Conservation (phyloP, 1,140 invertebrate genomes). For the Oryctes rhinoceros region DNA sequence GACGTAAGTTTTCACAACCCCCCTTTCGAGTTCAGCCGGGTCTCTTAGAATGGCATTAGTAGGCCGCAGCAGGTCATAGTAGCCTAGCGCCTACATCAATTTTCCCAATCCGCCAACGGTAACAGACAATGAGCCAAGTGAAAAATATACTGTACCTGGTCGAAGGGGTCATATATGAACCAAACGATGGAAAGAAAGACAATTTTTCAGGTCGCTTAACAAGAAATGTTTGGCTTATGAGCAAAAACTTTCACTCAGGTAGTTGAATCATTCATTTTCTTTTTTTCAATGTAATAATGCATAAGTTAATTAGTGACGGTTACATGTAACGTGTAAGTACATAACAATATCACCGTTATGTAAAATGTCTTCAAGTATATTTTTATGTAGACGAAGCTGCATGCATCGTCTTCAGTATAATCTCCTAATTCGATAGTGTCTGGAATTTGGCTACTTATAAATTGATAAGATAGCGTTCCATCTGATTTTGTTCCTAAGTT, state of each 20-base stretch:
- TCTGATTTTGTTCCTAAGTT: too few relatives aligned
- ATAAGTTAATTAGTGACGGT: too few relatives aligned
- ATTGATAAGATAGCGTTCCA: too few relatives aligned
- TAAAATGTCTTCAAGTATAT: too few relatives aligned
- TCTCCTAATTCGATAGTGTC: too few relatives aligned
- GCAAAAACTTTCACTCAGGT: background rate
- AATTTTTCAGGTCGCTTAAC: background rate
- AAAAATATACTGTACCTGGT: background rate
- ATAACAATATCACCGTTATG: too few relatives aligned
- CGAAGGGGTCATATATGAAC: background rate
- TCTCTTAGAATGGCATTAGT: background rate
- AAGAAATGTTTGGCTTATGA: background rate
- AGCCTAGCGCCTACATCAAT: background rate
- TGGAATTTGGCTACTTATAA: too few relatives aligned
- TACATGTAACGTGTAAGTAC: too few relatives aligned
- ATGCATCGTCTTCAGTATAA: too few relatives aligned
- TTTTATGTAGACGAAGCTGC: too few relatives aligned
- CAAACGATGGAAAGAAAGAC: background rate
- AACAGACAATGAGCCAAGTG: background rate
- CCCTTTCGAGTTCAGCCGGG: background rate
- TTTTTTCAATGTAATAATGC: too few relatives aligned
- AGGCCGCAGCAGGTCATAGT: background rate
- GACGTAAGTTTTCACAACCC: background rate
- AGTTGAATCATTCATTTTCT: background rate
- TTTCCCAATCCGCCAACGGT: background rate